phyloP scores from a whole-genome alignment of 2,113 vertebrate species.

The Etheostoma cragini region DNA sequence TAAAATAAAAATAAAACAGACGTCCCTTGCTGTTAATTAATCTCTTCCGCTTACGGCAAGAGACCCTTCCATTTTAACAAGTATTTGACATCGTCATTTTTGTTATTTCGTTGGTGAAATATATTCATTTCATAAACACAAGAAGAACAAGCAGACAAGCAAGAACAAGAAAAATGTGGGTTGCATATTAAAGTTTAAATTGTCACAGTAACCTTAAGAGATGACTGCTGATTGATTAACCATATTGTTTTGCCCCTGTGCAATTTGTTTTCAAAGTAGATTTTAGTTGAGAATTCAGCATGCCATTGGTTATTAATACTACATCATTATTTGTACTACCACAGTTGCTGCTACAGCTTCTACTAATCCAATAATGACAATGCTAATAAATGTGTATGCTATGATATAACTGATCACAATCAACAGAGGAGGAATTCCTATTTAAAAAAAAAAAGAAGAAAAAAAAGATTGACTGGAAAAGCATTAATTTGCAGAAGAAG shows the following conservation, averaged over 20 bases:
- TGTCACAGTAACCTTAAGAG: background rate
- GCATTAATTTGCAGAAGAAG: constrained; percentile 17
- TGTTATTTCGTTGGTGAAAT: background rate
- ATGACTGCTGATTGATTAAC: no score
- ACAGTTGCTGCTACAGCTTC: background rate
- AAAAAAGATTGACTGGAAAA: background rate
- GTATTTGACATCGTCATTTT: background rate
- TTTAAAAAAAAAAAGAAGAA: no score
- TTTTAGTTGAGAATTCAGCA: background rate
- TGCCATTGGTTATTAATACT: background rate
- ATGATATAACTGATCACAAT: background rate
- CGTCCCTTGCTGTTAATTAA: background rate
- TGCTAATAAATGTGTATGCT: background rate
- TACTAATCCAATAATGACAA: background rate
- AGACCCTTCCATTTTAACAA: background rate
- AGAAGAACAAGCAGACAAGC: background rate
- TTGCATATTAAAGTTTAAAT: background rate
- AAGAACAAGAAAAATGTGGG: background rate
- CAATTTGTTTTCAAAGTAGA: background rate
- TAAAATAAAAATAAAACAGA: background rate
- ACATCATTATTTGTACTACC: background rate
- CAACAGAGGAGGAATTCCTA: background rate
- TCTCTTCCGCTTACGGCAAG: background rate
- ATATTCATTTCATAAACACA: background rate
- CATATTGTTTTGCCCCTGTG: background rate